Evolutionary conservation across 2,888 invertebrate genomes (phyloP), one percentile per base, ranked within the genome.

Genomic region (Gastrophysa polygoni): DNA sequence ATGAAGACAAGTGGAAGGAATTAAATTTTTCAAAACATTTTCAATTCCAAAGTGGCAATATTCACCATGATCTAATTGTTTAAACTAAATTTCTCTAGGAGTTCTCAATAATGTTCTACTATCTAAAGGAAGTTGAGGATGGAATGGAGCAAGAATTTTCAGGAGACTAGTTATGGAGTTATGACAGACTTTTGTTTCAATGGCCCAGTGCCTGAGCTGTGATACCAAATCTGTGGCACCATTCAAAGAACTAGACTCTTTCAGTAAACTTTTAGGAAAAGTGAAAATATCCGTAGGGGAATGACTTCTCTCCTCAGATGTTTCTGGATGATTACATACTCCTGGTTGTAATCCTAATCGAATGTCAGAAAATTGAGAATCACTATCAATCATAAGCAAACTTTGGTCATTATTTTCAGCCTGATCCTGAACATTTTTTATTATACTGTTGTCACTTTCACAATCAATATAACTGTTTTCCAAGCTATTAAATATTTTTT

Each of bases 91-190:
- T 17, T 34, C 2, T 52, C 52, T 52, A 21, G 43, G 52, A 38
- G 52, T 52, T 34, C 20, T 52, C 38, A 38, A 52, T 38, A 52
- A 18, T 17, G 52, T 17, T 20, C 52, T 34, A 52, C 52, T 52
- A 14, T 52, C 52, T 52, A 52, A 52, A 18, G 52, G 52, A 52
- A 52, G 52, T 14, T 52, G 34, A n/a, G 38, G 52, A 38, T 52
- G 52, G 10, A 52, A 20, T 16, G 52, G 52, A 20, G 29, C 20
- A 18, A 38, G 21, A 52, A 52, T 34, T 34, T 52, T 52, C 38
- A 52, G 16, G 34, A 52, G 52, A 20, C 52, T 52, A 52, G 52
- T 52, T 14, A 52, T 52, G 38, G 52, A 52, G 20, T 16, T 21
- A 52, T 52, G 52, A 17, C 34, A 52, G 20, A 20, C 20, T 52